Evolutionary conservation across 2,888 invertebrate species (phyloP).

Genomic region (Parthenolecanium corni): DNA sequence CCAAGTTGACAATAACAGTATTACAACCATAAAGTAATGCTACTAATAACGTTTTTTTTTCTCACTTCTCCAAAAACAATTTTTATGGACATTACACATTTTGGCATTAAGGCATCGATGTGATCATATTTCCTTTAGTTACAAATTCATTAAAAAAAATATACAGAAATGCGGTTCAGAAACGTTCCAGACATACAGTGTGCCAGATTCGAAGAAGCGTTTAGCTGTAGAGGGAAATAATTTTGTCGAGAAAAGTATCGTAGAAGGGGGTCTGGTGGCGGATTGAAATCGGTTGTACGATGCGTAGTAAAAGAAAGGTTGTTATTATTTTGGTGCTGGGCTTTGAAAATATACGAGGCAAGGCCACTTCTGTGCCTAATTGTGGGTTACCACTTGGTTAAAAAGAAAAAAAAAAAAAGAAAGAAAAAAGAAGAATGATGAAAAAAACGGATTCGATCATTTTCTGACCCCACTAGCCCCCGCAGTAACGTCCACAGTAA

Average conservation of each 20-base stretch:
- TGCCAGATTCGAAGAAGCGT: background rate
- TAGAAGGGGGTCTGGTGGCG: slow-evolving; percentile 9
- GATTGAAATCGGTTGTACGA: slow-evolving; percentile 25
- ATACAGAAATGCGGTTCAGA: too few relatives aligned
- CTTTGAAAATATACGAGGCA: slow-evolving; percentile 23
- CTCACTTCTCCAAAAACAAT: too few relatives aligned
- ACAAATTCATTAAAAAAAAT: too few relatives aligned
- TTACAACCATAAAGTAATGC: too few relatives aligned
- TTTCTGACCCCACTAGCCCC: slow-evolving; percentile 9
- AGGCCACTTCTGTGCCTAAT: slow-evolving; percentile 27
- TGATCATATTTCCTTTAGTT: too few relatives aligned
- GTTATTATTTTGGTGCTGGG: slow-evolving; percentile 23
- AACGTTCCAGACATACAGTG: background rate
- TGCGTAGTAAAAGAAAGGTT: slow-evolving; percentile 24
- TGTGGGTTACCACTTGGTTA: slow-evolving; percentile 21
- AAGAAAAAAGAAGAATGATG: background rate
- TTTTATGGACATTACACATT: too few relatives aligned
- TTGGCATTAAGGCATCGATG: too few relatives aligned
- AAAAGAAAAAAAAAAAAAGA: background rate
- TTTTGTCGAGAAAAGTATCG: too few relatives aligned
- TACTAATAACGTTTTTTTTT: too few relatives aligned
- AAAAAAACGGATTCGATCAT: slow-evolving; percentile 26
- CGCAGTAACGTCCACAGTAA: background rate
- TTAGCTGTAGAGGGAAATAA: too few relatives aligned
- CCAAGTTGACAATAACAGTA: too few relatives aligned